phyloP scores from a whole-genome alignment of 1,140 invertebrate genomes.

The Magallana ariakensis region DNA sequence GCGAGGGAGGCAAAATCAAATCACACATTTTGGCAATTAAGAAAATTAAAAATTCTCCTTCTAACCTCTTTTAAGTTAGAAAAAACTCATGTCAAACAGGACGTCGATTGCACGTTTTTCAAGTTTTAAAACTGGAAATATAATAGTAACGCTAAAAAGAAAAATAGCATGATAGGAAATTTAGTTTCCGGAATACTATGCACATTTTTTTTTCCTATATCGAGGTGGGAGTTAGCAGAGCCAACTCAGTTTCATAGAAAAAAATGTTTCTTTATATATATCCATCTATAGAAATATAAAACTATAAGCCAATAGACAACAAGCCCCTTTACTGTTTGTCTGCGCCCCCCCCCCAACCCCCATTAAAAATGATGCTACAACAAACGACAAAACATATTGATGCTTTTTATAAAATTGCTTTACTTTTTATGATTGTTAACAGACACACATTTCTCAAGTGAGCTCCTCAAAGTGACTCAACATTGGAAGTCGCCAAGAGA shows the following conservation, averaged over 20 bases:
- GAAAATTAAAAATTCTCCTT: neutral
- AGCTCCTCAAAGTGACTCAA: slow-evolving; percentile 3
- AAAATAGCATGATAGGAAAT: neutral
- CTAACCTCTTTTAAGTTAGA: neutral
- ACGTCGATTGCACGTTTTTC: slow-evolving; percentile 8
- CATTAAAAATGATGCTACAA: too few relatives aligned
- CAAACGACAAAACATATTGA: neutral
- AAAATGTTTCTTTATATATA: too few relatives aligned
- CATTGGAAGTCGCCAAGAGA: neutral
- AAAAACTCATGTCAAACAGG: neutral
- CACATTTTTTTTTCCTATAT: too few relatives aligned
- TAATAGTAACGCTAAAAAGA: neutral
- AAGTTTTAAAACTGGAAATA: neutral
- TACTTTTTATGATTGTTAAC: slow-evolving; percentile 37
- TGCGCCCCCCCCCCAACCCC: too few relatives aligned
- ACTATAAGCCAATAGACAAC: too few relatives aligned
- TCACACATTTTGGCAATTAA: slow-evolving; percentile 46
- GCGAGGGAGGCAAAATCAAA: slow-evolving; percentile 82
- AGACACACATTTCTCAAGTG: slow-evolving; percentile 33
- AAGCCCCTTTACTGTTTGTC: too few relatives aligned
- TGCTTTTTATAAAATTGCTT: slow-evolving; percentile 33
- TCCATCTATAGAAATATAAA: too few relatives aligned
- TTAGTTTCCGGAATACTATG: neutral
- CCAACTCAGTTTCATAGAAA: too few relatives aligned
- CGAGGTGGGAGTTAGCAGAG: too few relatives aligned